Conservation (phyloP, 2,113 vertebrate genomes). For the Sceloporus undulatus region DNA sequence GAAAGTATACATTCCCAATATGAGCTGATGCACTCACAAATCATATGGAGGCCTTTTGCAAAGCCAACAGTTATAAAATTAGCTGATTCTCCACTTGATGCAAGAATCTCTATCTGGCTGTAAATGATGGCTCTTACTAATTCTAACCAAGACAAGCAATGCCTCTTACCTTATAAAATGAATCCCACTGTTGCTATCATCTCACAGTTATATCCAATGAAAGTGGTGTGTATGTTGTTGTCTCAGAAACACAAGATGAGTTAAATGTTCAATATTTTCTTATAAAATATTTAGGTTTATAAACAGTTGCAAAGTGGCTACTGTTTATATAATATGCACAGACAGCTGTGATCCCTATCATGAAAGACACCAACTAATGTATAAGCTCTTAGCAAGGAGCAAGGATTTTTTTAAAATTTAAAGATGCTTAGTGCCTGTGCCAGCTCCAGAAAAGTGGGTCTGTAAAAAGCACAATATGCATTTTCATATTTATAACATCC, state of each 20-base stretch:
- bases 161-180: conserved; percentile 50
- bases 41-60: conserved; percentile 31
- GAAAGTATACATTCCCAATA: neutral
- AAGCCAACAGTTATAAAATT: conserved; percentile 37
- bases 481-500: conserved; percentile 66
- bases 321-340: conserved; percentile 73
- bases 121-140: conserved; percentile 53
- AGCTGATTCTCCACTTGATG: neutral
- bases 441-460: conserved; percentile 57
- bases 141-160: conserved; percentile 49
- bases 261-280: conserved; percentile 73
- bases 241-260: conserved; percentile 64
- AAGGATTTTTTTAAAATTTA: conserved; percentile 57
- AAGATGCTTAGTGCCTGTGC: conserved; percentile 59
- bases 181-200: conserved; percentile 53
- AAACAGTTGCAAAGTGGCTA: conserved; percentile 71
- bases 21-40: conserved; percentile 14
- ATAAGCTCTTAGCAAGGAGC: conserved; percentile 66
- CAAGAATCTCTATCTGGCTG: conserved; percentile 39
- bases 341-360: conserved; percentile 70
- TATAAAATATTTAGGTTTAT: conserved; percentile 76
- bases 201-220: conserved; percentile 61
- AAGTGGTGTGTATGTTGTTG: conserved; percentile 63
- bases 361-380: conserved; percentile 67
- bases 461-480: conserved; percentile 55